Evolutionary conservation across 2,888 invertebrate species (phyloP).

Genomic region (Cryptocephalus moraei): DNA sequence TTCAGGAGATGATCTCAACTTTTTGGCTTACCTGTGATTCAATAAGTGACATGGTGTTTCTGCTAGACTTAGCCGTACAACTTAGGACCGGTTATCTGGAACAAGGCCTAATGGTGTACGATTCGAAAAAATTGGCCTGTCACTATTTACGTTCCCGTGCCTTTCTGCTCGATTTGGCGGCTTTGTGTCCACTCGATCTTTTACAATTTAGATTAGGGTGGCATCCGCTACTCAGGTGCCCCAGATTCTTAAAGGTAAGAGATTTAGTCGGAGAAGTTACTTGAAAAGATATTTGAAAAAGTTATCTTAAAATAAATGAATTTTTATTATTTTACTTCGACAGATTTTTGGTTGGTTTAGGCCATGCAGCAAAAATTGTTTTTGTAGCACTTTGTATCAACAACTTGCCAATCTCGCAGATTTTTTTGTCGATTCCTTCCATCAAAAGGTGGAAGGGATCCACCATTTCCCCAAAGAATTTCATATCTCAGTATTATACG

Average conservation of each 20-base stretch:
- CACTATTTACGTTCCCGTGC: slow-evolving; percentile 79
- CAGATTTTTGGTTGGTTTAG: too few relatives aligned
- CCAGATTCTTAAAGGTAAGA: slow-evolving; percentile 72
- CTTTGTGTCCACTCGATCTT: slow-evolving; percentile 78
- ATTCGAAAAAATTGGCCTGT: slow-evolving; percentile 78
- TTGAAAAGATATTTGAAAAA: too few relatives aligned
- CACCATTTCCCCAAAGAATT: too few relatives aligned
- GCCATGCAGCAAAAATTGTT: too few relatives aligned
- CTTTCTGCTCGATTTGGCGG: slow-evolving; percentile 74
- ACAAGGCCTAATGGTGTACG: slow-evolving; percentile 86
- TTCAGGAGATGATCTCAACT: slow-evolving; percentile 49
- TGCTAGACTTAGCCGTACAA: slow-evolving; percentile 83
- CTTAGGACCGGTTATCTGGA: slow-evolving; percentile 91
- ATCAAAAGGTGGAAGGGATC: too few relatives aligned
- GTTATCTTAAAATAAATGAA: too few relatives aligned
- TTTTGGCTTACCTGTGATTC: slow-evolving; percentile 79
- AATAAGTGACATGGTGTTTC: slow-evolving; percentile 77
- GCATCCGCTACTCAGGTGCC: slow-evolving; percentile 81
- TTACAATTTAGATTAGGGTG: slow-evolving; percentile 70
- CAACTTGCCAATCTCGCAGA: too few relatives aligned
- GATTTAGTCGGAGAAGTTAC: not conserved
- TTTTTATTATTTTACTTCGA: too few relatives aligned
- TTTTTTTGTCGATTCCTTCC: too few relatives aligned
- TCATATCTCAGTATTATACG: too few relatives aligned
- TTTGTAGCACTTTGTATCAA: too few relatives aligned